phyloP scores from a whole-genome alignment of 2,113 vertebrate species.

The Haplotaxodon microlepis region DNA sequence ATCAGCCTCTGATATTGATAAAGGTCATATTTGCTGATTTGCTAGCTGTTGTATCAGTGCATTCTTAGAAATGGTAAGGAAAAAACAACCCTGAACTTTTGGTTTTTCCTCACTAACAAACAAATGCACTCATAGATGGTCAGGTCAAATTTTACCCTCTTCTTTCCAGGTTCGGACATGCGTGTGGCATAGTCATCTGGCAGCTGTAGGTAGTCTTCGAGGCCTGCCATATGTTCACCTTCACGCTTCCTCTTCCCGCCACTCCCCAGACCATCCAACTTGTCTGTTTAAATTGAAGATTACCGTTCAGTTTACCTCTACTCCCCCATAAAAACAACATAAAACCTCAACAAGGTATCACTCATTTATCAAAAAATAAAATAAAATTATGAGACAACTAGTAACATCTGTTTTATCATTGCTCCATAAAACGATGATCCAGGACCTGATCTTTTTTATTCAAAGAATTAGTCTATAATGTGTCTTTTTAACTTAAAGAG shows the following conservation, averaged over 20 bases:
- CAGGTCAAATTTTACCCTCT: constrained; percentile 78
- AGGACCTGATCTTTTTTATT: background rate
- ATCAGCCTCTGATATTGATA: background rate
- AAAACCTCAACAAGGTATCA: background rate
- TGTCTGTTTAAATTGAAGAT: constrained; percentile 82
- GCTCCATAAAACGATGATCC: background rate
- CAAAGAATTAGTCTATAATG: background rate
- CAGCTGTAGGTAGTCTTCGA: constrained; percentile 96
- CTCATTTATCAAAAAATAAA: background rate
- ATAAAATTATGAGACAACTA: background rate
- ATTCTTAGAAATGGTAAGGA: background rate
- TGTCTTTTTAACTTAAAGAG: background rate
- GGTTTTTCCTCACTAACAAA: background rate
- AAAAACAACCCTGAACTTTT: background rate
- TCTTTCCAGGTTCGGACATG: constrained; percentile 93
- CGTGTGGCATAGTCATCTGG: constrained; percentile 96
- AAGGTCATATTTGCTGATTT: background rate
- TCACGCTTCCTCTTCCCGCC: constrained; percentile 91
- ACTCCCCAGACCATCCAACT: constrained; percentile 89
- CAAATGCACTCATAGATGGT: background rate
- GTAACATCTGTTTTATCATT: background rate
- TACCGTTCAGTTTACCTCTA: constrained; percentile 39
- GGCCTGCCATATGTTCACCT: constrained; percentile 79
- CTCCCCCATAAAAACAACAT: background rate
- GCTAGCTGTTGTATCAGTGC: background rate